These are phyloP conservation scores for Drosophila mimetica DNA, from an alignment of 2,888 invertebrate species.

Conservation along the genomic window DNA sequence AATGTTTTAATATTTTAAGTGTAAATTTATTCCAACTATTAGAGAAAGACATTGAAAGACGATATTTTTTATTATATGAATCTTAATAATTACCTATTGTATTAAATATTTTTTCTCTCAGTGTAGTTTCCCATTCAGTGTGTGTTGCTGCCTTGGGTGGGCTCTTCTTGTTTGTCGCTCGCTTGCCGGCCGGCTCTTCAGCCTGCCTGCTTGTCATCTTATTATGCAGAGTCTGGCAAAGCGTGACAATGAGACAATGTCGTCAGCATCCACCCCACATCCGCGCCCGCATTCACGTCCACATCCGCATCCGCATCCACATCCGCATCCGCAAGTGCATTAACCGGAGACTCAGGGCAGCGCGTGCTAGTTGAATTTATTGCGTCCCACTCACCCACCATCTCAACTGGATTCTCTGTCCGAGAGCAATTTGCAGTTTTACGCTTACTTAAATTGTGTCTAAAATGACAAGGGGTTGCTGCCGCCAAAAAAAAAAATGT, in stretches of 20 bases:
- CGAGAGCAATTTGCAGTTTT: conserved; percentile 79
- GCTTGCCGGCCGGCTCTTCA: conserved; percentile 16
- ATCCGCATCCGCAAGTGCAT: conserved; percentile 53
- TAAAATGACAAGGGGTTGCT: conserved; percentile 72
- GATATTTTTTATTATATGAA: no score
- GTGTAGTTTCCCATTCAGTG: neutral
- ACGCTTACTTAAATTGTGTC: conserved; percentile 80
- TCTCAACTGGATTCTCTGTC: conserved; percentile 33
- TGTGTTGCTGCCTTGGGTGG: conserved; percentile 14
- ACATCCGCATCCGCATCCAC: conserved; percentile 15
- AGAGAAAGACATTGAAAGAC: no score
- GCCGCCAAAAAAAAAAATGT: conserved; percentile 10
- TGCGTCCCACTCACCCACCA: conserved; percentile 24
- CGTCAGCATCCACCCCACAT: conserved; percentile 32
- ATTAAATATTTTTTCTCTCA: neutral
- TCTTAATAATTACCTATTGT: no score
- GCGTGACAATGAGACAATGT: conserved; percentile 75
- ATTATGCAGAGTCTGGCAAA: conserved; percentile 70
- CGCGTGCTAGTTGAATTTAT: conserved; percentile 72
- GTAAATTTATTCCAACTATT: no score
- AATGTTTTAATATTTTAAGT: no score
- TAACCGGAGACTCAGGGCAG: conserved; percentile 48
- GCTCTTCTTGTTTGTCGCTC: conserved; percentile 26
- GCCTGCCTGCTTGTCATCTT: conserved; percentile 58
- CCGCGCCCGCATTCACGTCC: conserved; percentile 16